Base-by-base conservation (phyloP, 2,113 vertebrate genomes). In the Malurus melanocephalus region DNA sequence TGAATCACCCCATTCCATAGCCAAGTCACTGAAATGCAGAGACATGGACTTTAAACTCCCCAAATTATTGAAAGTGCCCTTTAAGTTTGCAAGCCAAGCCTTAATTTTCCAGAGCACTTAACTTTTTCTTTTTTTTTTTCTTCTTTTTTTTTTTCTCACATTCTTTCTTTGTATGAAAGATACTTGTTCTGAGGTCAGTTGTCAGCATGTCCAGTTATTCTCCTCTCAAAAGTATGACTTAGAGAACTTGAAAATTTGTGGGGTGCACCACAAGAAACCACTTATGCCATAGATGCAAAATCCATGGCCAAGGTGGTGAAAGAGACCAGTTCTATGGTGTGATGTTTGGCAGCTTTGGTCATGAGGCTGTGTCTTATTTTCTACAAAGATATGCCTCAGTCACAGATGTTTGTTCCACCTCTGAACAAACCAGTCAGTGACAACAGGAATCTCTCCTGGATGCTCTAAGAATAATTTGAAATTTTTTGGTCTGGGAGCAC, bases 141-240 rank as follows among this genome's bases (percentile, higher is more conserved):
- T 4, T 11, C 8, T 9, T 28, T 33, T 10, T 14, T 48, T 48
- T 10, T 30, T 35, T 3, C 4, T 4, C 3, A 3, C 2, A 13
- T 40, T 81, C 13, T 92, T 61, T 85, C 33, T 38, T 45, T 9
- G 5, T 43, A 28, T 61, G 30, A 73, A 77, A 74, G 8, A 32
- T 30, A n/a, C 2, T 76, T 11, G 18, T 5, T 78, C 14, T 57
- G 79, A 85, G 56, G 26, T 57, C 43, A 55, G 3, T n/a, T 66
- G 22, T 49, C 46, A 33, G 20, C 26, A 38, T 11, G 7, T 48
- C 22, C 22, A 61, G 19, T 65, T 57, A 21, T 26, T 57, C n/a
- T 61, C 9, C 4, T 56, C 38, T 65, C 42, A 42, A 18, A 68
- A 26, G 20, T 22, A 7, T 32, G 21, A 16, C 21, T 73, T 38